Percentiles rank a stretch among this genome's conserved stretches.
phyloP scores from a whole-genome alignment of 2,888 invertebrate species.

The Rutpela maculata region DNA sequence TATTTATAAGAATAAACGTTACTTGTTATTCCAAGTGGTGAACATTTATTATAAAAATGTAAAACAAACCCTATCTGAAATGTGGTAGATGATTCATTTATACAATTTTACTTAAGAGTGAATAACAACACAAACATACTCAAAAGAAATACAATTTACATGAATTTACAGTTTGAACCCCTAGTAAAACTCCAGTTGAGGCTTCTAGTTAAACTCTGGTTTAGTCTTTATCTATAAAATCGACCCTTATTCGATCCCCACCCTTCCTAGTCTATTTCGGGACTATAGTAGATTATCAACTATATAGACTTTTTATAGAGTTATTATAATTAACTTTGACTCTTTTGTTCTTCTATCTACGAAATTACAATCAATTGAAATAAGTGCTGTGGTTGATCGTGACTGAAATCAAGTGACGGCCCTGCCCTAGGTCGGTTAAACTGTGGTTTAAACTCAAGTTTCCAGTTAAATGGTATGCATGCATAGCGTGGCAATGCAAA shows the following conservation, averaged over 20 bases:
- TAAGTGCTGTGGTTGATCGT: constrained; percentile 24
- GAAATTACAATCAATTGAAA: not conserved
- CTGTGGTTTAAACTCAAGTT: constrained; percentile 37
- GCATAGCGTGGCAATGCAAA: constrained; percentile 23
- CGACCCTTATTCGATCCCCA: no score
- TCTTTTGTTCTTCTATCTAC: not conserved
- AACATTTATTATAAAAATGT: not conserved
- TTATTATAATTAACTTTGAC: no score
- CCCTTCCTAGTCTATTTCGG: no score
- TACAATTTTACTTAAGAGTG: not conserved
- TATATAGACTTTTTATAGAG: no score
- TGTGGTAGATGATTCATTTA: not conserved
- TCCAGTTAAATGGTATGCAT: constrained; percentile 19
- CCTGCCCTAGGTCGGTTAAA: constrained; percentile 35
- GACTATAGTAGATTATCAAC: no score
- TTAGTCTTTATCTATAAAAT: no score
- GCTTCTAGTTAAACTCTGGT: no score
- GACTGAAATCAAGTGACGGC: constrained; percentile 29
- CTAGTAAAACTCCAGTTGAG: no score
- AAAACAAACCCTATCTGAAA: not conserved
- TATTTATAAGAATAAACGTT: not conserved
- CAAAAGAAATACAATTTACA: no score
- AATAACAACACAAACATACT: no score
- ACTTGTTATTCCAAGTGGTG: not conserved
- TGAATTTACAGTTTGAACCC: no score